phyloP scores from a whole-genome alignment of 2,113 vertebrate genomes.

The Strix aluco region DNA sequence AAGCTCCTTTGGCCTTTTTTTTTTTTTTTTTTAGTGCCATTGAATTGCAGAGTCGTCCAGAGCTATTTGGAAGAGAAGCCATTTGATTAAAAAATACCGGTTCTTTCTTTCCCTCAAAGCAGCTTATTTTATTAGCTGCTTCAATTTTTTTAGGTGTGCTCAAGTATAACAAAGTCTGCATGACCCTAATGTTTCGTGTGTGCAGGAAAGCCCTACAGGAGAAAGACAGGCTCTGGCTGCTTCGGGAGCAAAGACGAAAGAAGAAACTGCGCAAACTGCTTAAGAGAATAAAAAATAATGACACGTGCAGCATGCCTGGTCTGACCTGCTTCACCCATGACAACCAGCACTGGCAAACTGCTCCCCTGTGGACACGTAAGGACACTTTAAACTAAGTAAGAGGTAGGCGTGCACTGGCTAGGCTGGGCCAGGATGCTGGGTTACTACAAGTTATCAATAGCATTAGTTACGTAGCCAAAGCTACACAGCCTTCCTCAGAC shows the following conservation, averaged over 20 bases:
- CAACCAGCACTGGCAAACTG: slow-evolving; percentile 98
- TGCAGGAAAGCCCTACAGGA: slow-evolving; percentile 82
- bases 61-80: neutral
- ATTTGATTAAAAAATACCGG: neutral
- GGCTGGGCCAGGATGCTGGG: neutral
- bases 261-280: slow-evolving; percentile 95
- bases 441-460: accelerated
- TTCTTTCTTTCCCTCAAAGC: neutral
- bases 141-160: neutral
- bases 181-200: neutral
- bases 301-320: slow-evolving; percentile 97
- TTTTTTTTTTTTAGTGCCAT: no score
- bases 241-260: slow-evolving; percentile 90
- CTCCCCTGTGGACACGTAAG: slow-evolving; percentile 95
- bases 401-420: neutral
- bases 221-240: slow-evolving; percentile 88
- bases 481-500: neutral
- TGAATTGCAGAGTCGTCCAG: neutral
- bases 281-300: slow-evolving; percentile 91
- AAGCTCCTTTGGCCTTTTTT: neutral
- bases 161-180: neutral
- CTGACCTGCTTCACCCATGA: slow-evolving; percentile 98
- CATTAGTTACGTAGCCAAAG: neutral
- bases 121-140: neutral
- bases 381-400: neutral